Base-by-base conservation (phyloP, 2,888 invertebrate species). In the Incurvaria masculella region DNA sequence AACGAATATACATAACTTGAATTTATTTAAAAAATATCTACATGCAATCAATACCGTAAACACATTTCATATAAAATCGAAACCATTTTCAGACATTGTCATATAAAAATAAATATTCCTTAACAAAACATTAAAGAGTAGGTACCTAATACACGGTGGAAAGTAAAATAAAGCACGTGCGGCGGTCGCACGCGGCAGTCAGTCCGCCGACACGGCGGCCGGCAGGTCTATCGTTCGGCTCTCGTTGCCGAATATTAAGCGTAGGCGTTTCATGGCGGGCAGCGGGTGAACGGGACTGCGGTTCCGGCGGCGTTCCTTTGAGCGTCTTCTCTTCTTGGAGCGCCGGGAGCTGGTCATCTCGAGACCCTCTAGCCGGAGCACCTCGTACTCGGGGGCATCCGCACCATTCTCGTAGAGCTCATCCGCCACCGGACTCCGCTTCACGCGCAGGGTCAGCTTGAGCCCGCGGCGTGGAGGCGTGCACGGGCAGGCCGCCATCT, bases 181-280 rank as follows among this genome's bases (percentile, higher is more conserved):
- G n/a, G n/a, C n/a, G 64, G 55, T 64, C 62, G 58, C 43, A 67
- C 65, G 69, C 61, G 68, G 65, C 69, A 69, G 78, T 80, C 79
- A 78, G 74, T 78, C 78, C 69, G 80, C 81, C 63, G 80, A 76
- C 61, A 84, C 79, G 73, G 84, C 85, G 75, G 88, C 82, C 70
- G 93, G 91, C 79, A 94, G 84, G 80, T 93, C 89, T 65, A 93
- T 93, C 64, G 91, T 92, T 64, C 87, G 89, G 63, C 90, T 89
- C 69, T 94, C 94, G 68, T 92, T 91, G 58, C 94, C 93, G 62
- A 94, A 89, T 61, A 91, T 92, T 62, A 94, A 80, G 63, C 91
- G 84, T 66, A 94, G 80, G 62, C 94, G 84, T 73, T 94, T 94
- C 83, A 89, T 88, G 45, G 88, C 86, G 54, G 87, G 88, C 61